Evolutionary conservation across 2,113 vertebrate species (phyloP).

Genomic region (Mastomys natalensis): DNA sequence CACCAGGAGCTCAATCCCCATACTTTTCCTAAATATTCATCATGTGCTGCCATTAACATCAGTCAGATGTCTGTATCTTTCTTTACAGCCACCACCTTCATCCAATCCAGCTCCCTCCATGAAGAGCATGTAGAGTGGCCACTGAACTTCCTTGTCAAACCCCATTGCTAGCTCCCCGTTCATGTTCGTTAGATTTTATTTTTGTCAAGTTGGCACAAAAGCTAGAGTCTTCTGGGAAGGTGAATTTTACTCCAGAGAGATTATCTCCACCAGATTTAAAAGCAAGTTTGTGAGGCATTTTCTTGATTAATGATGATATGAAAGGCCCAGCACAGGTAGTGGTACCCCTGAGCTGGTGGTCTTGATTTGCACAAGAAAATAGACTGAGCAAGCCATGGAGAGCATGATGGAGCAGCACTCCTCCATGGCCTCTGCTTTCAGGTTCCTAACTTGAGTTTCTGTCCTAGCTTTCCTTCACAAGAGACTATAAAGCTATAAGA

Average conservation of each 20-base stretch:
- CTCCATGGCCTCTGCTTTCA: not conserved
- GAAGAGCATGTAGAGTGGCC: not conserved
- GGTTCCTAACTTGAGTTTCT: not conserved
- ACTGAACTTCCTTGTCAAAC: not conserved
- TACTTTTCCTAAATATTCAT: not conserved
- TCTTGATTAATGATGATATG: not conserved
- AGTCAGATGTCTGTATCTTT: not conserved
- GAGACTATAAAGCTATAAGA: not conserved
- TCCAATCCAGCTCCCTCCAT: not conserved
- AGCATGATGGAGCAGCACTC: not conserved
- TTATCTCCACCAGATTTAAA: not conserved
- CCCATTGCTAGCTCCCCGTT: not conserved
- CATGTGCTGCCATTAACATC: not conserved
- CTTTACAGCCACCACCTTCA: fast-evolving
- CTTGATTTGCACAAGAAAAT: not conserved
- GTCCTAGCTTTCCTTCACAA: not conserved
- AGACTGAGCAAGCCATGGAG: not conserved
- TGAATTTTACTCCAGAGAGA: not conserved
- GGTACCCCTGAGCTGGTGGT: not conserved
- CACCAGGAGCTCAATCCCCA: not conserved
- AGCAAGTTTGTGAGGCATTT: not conserved
- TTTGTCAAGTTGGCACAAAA: not conserved
- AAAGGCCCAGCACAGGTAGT: not conserved
- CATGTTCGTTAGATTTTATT: not conserved
- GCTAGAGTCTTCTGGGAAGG: not conserved